These are phyloP conservation scores for Montifringilla adamsi DNA, from an alignment of 2,113 vertebrate species.

Conservation along the genomic window DNA sequence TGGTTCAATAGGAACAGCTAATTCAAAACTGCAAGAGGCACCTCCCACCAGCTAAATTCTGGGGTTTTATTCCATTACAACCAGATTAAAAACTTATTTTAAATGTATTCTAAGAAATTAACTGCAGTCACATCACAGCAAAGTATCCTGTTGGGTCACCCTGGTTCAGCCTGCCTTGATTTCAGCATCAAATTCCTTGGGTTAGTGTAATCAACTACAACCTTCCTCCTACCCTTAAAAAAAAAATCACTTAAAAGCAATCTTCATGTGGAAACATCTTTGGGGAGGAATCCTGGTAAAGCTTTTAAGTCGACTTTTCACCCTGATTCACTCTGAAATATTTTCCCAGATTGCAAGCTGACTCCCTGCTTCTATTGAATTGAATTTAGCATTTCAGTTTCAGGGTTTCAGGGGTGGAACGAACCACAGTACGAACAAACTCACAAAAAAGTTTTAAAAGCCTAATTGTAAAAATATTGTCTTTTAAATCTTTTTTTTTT, in stretches of 20 bases:
- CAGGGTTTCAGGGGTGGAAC: not conserved
- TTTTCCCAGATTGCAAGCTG: not conserved
- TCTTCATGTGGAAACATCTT: not conserved
- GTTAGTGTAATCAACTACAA: not conserved
- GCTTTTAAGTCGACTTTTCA: not conserved
- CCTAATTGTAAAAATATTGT: not conserved
- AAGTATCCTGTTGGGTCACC: not conserved
- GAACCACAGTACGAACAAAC: not conserved
- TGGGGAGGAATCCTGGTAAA: not conserved
- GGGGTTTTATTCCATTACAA: not conserved
- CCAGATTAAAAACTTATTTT: not conserved
- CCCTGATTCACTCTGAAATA: not conserved
- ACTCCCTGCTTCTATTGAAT: not conserved
- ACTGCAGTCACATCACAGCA: not conserved
- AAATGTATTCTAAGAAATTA: not conserved
- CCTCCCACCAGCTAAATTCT: not conserved
- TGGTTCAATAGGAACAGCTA: not conserved
- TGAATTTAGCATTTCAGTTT: not conserved
- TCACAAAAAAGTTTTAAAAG: not conserved
- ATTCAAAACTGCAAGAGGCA: not conserved
- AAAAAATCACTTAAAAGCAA: not conserved
- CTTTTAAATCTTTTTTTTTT: not conserved
- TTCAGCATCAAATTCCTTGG: not conserved
- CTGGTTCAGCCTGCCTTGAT: not conserved
- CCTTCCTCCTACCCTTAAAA: not conserved